Percentiles rank a stretch among this genome's conserved stretches.
phyloP scores from a whole-genome alignment of 2,113 vertebrate genomes.

The Typhlomys cinereus region DNA sequence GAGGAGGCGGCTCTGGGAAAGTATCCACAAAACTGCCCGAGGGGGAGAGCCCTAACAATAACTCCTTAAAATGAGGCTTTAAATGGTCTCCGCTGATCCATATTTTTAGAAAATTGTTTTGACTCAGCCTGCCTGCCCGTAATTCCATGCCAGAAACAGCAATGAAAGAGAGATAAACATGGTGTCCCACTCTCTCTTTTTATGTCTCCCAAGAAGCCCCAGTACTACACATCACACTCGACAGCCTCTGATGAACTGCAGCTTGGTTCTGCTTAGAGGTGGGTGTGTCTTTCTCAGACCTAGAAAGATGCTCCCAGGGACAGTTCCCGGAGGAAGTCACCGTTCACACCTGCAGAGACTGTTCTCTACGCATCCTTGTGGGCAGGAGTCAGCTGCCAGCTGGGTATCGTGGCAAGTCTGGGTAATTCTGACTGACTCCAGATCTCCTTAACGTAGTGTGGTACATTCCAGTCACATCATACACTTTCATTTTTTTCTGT shows the following conservation, averaged over 20 bases:
- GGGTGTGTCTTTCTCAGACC: not conserved
- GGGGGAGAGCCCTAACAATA: constrained; percentile 35
- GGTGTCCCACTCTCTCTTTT: not conserved
- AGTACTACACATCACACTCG: not conserved
- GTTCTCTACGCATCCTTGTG: not conserved
- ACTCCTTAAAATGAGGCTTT: constrained; percentile 69
- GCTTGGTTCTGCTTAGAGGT: not conserved
- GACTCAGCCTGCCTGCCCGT: constrained; percentile 52
- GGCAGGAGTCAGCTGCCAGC: accelerated
- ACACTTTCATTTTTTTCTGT: not conserved
- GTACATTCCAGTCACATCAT: not conserved
- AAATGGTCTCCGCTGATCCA: constrained; percentile 57
- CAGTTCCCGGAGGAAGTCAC: not conserved
- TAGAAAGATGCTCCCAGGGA: not conserved
- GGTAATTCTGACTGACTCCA: accelerated
- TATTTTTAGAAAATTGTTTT: constrained; percentile 77
- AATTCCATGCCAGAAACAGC: constrained; percentile 57
- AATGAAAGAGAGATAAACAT: constrained; percentile 52
- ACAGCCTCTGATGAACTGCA: constrained; percentile 49
- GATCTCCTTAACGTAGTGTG: not conserved
- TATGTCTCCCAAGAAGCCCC: constrained; percentile 26
- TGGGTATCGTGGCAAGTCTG: not conserved
- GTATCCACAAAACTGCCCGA: constrained; percentile 6
- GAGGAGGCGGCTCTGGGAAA: constrained; percentile 47
- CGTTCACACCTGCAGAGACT: not conserved